phyloP scores from a whole-genome alignment of 1,140 invertebrate species.

The Pectinophora gossypiella region DNA sequence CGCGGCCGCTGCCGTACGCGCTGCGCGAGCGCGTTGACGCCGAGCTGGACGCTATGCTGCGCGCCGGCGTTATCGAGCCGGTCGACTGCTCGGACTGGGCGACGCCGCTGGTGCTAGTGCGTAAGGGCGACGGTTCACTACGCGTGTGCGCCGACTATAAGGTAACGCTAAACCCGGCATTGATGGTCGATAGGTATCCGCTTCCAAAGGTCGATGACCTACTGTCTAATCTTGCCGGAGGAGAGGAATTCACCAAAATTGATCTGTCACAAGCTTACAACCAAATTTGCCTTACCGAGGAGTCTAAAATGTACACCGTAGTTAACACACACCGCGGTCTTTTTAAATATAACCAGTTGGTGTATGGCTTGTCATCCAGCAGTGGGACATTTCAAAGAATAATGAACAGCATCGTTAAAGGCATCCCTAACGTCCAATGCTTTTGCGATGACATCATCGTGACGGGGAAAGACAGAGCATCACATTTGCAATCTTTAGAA shows the following conservation, averaged over 20 bases:
- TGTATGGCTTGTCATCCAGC: background rate
- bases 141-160: slow-evolving; percentile 25
- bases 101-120: slow-evolving; percentile 27
- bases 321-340: slow-evolving; percentile 35
- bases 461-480: background rate
- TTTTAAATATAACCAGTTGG: slow-evolving; percentile 29
- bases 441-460: slow-evolving; percentile 16
- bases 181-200: slow-evolving; percentile 17
- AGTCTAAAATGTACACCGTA: slow-evolving; percentile 22
- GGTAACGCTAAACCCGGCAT: slow-evolving; percentile 20
- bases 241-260: slow-evolving; percentile 29
- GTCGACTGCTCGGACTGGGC: slow-evolving; percentile 23
- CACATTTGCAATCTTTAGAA: slow-evolving; percentile 15
- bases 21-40: too few species aligned
- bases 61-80: too few species aligned
- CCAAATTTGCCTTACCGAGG: slow-evolving; percentile 19
- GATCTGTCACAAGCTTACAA: slow-evolving; percentile 25
- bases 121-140: slow-evolving; percentile 22
- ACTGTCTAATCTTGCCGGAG: slow-evolving; percentile 14
- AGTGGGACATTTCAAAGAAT: background rate
- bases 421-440: slow-evolving; percentile 13
- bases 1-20: too few species aligned
- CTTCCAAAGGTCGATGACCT: slow-evolving; percentile 8
- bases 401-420: slow-evolving; percentile 26
- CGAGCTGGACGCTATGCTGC: too few species aligned